These are phyloP conservation scores for Sarcophaga subvicina DNA, from an alignment of 2,888 invertebrate species.

Conservation along the genomic window DNA sequence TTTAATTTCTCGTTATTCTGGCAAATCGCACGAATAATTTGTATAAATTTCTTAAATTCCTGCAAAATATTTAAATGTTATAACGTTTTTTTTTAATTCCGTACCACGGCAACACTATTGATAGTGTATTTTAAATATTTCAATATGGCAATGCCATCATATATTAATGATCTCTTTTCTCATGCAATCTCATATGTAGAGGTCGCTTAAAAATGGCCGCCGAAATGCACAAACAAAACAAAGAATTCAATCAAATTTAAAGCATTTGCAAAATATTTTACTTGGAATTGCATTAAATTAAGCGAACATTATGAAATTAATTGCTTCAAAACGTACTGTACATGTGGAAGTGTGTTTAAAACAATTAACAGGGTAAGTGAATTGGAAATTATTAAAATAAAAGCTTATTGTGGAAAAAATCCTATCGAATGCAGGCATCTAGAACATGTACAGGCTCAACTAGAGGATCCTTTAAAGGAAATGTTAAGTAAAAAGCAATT, in stretches of 20 bases:
- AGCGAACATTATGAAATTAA: constrained; percentile 70
- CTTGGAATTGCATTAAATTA: not conserved
- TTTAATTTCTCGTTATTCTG: too few species aligned
- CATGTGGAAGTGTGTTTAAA: constrained; percentile 76
- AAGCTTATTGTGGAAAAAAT: not conserved
- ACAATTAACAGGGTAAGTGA: constrained; percentile 71
- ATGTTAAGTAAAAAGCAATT: constrained; percentile 55
- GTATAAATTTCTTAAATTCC: not conserved
- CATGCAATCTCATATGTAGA: constrained; percentile 26
- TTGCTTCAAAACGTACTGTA: constrained; percentile 70
- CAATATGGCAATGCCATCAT: not conserved
- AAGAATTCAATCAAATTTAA: constrained; percentile 14
- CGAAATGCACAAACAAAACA: constrained; percentile 38
- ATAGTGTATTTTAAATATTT: not conserved
- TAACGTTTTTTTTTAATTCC: not conserved
- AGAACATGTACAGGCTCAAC: constrained; percentile 68
- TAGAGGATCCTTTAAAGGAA: constrained; percentile 66
- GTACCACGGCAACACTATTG: not conserved
- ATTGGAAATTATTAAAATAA: not conserved
- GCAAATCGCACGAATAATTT: too few species aligned
- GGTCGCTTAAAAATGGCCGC: constrained; percentile 12
- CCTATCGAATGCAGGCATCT: constrained; percentile 42
- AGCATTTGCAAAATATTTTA: constrained; percentile 14
- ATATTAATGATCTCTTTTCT: not conserved
- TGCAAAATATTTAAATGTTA: not conserved